Conservation (phyloP, 2,113 vertebrate genomes). For the Paedocypris sp. region DNA sequence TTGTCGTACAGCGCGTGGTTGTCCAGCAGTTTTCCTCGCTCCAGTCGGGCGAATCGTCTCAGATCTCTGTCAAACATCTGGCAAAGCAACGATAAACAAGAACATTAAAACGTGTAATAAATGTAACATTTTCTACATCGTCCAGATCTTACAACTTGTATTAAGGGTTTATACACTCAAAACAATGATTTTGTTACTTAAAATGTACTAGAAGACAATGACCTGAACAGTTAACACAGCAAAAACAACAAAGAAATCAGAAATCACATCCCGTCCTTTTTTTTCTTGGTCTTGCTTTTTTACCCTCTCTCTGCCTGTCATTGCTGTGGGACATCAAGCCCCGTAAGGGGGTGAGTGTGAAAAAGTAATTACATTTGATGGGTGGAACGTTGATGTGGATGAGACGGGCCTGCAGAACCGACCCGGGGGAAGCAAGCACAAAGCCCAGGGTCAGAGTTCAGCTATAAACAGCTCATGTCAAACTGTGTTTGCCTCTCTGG, state of each 20-base stretch:
- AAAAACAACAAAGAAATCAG: not conserved
- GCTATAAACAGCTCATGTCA: conserved; percentile 1
- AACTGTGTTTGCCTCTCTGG: conserved; percentile 2
- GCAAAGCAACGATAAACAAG: not conserved
- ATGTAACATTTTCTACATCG: not conserved
- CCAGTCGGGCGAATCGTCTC: conserved; percentile 68
- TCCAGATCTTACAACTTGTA: no score
- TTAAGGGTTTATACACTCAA: no score
- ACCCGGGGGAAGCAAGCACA: not conserved
- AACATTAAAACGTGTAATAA: not conserved
- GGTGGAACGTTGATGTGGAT: not conserved
- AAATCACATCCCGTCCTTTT: not conserved
- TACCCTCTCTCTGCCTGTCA: not conserved
- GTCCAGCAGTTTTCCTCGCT: conserved; percentile 81
- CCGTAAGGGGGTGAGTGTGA: not conserved
- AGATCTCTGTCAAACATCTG: conserved; percentile 93
- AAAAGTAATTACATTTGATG: conserved; percentile 13
- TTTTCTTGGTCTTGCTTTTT: not conserved
- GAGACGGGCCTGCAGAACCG: not conserved
- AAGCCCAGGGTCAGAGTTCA: not conserved
- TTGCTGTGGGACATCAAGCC: not conserved
- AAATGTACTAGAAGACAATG: not conserved
- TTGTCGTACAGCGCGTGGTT: conserved; percentile 88
- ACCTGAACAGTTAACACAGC: not conserved
- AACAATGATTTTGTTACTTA: not conserved